A percentile compares a stretch with the other conserved stretches of the same genome.
Evolutionary conservation across 2,113 vertebrate species (phyloP).

Genomic region (Sturnus vulgaris): DNA sequence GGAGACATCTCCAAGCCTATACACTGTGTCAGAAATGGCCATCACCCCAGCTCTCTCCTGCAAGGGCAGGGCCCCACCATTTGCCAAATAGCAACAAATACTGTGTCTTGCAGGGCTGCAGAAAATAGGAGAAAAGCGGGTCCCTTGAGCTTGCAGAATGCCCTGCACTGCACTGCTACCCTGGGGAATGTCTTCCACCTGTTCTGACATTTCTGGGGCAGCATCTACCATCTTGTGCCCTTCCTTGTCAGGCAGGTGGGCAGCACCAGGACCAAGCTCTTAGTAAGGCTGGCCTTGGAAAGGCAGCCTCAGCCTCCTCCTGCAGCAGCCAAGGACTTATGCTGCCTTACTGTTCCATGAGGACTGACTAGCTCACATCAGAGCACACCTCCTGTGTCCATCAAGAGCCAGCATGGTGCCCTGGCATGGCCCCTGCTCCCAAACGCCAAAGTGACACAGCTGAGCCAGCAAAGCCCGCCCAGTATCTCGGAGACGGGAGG

Average conservation of each 20-base stretch:
- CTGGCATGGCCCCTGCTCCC: neutral
- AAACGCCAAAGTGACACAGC: neutral
- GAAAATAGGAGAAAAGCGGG: neutral
- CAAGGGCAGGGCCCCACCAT: neutral
- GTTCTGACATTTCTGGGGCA: neutral
- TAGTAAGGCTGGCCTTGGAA: neutral
- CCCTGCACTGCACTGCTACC: neutral
- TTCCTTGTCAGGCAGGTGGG: neutral
- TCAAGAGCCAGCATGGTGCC: neutral
- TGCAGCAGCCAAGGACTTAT: neutral
- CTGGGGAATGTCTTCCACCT: accelerated
- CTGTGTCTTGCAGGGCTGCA: neutral
- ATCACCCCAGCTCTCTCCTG: neutral
- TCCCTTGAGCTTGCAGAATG: neutral
- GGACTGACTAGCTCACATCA: neutral
- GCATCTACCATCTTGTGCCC: neutral
- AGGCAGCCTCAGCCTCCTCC: neutral
- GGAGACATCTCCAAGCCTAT: neutral
- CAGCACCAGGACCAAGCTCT: accelerated
- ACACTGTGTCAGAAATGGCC: neutral
- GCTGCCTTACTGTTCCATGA: neutral
- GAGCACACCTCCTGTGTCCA: neutral
- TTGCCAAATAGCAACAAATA: neutral
- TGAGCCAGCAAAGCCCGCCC: neutral
- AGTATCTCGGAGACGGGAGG: accelerated